Evolutionary conservation across 2,113 vertebrate genomes (phyloP).

Genomic region (Gadus macrocephalus): DNA sequence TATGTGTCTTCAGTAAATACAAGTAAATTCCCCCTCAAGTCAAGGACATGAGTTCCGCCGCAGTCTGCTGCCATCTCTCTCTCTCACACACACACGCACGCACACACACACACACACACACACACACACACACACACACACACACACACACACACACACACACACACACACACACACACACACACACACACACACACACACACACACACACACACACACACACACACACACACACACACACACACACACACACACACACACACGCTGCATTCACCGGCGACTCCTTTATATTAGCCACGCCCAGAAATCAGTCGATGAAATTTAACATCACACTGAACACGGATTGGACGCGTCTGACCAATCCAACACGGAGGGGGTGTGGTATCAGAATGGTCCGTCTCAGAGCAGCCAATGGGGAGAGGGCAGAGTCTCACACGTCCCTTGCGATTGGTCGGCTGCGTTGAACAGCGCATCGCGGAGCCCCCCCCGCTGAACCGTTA

Average conservation of each 20-base stretch:
- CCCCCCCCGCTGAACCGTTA: conserved; percentile 27
- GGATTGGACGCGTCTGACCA: conserved; percentile 51
- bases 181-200: neutral
- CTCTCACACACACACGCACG: neutral
- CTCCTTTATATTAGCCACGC: conserved; percentile 67
- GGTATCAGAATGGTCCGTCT: conserved; percentile 70
- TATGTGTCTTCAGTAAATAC: too few relatives aligned
- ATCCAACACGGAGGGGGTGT: conserved; percentile 49
- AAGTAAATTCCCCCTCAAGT: too few relatives aligned
- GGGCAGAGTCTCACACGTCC: conserved; percentile 38
- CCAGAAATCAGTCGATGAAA: conserved; percentile 80
- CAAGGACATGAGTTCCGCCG: too few relatives aligned
- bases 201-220: neutral
- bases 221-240: neutral
- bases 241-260: neutral
- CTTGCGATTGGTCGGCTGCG: conserved; percentile 26
- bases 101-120: neutral
- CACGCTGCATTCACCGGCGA: neutral
- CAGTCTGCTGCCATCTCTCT: too few relatives aligned
- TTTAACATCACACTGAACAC: conserved; percentile 55
- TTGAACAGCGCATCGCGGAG: conserved; percentile 39
- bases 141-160: neutral
- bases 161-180: neutral
- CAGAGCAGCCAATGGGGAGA: conserved; percentile 62
- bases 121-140: neutral